Conservation (phyloP, 92 coral and sea anemone species). For the Muricea muricata region DNA sequence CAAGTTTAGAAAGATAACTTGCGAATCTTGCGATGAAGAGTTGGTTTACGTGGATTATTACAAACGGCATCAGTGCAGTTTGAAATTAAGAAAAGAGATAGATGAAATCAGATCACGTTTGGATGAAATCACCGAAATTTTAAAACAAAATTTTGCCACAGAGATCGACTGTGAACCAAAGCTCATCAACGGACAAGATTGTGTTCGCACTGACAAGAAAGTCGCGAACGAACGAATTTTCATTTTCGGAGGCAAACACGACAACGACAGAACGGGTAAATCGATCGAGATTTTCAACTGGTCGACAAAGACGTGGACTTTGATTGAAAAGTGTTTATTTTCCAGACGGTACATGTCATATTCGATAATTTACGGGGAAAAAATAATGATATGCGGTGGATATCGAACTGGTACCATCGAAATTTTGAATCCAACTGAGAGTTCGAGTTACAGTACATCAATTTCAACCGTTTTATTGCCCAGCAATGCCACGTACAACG, state of each 20-base stretch:
- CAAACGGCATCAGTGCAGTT: not conserved
- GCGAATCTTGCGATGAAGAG: not conserved
- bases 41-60: not conserved
- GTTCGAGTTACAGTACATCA: not conserved
- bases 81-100: not conserved
- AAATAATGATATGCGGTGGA: slow-evolving; percentile 15
- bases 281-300: slow-evolving; percentile 22
- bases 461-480: not conserved
- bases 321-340: slow-evolving; percentile 11
- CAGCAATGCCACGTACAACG: not conserved
- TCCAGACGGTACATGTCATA: not conserved
- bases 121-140: not conserved
- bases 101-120: not conserved
- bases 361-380: not conserved
- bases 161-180: not conserved
- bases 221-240: not conserved
- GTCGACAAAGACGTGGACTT: slow-evolving; percentile 34
- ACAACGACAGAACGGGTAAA: not conserved
- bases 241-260: not conserved
- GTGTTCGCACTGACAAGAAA: too few species aligned
- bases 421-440: not conserved
- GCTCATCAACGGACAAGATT: not conserved
- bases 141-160: not conserved
- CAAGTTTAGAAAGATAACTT: slow-evolving; percentile 1
- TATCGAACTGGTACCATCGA: not conserved